Evolutionary conservation across 2,888 invertebrate genomes (phyloP), one percentile per base, ranked within the genome.

Genomic region (Luperina testacea): DNA sequence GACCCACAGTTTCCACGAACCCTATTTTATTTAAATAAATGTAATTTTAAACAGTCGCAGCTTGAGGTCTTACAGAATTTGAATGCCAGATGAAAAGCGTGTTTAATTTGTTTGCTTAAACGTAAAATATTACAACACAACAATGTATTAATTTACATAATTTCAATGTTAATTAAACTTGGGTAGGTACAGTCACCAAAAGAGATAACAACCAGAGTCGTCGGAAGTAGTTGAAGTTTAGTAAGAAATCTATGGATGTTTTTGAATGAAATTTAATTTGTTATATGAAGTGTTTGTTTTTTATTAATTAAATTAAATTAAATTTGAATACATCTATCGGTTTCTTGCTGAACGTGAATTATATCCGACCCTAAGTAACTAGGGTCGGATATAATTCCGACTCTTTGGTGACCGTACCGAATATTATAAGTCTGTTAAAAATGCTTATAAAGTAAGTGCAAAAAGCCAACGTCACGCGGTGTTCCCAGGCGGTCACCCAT

Each of bases 401-500:
- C n/a, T n/a, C 32, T 32, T 32, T 32, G 32, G 32, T 32, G 32
- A 32, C 32, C 32, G 32, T 32, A 32, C 32, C 32, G 1, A 32
- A 32, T 32, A 1, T 32, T 32, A 32, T 0, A 32, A 32, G 32
- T 32, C 32, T 0, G 32, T 32, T 20, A 32, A 32, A 63, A 64
- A 11, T 64, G 63, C 63, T 57, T n/a, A 9, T 13, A 13, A 20
- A 64, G 32, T 64, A 64, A 38, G 1, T 20, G 11, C 20, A 15
- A 79, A 71, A 92, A 91, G 90, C 89, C 92, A 93, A 93, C 92
- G 89, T 90, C 93, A 94, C 94, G 93, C 90, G 92, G 94, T 94
- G 93, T 94, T 95, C 93, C 94, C 94, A 94, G 94, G 95, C 94
- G 94, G 95, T 95, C 95, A 95, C 95, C 95, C 94, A 95, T 95